Evolutionary conservation across 2,113 vertebrate genomes (phyloP).

Genomic region (Paraplagusia blochii): DNA sequence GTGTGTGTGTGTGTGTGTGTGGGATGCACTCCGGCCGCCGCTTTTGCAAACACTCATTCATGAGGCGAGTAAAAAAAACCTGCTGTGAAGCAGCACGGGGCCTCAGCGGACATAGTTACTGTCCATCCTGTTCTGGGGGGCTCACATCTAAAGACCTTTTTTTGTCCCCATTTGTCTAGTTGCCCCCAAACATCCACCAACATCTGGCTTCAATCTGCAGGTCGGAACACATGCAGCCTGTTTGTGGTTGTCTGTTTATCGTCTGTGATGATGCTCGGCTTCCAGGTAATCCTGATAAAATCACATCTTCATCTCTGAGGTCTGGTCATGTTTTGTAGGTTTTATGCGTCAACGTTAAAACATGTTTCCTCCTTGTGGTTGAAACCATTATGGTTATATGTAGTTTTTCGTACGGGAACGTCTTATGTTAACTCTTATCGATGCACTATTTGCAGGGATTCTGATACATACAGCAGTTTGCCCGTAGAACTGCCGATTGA

Average conservation of each 20-base stretch:
- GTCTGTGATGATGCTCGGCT: no score
- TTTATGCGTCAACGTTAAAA: no score
- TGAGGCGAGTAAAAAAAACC: slow-evolving; percentile 17
- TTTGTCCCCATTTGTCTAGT: not conserved
- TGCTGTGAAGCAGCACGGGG: slow-evolving; percentile 25
- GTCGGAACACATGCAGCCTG: not conserved
- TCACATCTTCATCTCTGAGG: no score
- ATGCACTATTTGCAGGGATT: no score
- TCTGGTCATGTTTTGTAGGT: no score
- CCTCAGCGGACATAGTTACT: slow-evolving; percentile 22
- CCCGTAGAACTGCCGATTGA: no score
- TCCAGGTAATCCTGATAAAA: no score
- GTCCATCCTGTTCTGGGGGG: slow-evolving; percentile 17
- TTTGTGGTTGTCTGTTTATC: not conserved
- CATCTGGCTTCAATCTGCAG: not conserved
- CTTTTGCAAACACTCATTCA: slow-evolving; percentile 28
- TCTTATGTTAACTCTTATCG: no score
- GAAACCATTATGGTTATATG: no score
- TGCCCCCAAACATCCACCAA: not conserved
- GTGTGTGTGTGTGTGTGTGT: slow-evolving; percentile 51
- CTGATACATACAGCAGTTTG: no score
- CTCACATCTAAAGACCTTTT: not conserved
- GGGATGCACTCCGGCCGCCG: slow-evolving; percentile 30
- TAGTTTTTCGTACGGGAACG: no score
- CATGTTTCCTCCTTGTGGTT: no score